phyloP scores from a whole-genome alignment of 2,113 vertebrate species.

The Callopanchax toddi region DNA sequence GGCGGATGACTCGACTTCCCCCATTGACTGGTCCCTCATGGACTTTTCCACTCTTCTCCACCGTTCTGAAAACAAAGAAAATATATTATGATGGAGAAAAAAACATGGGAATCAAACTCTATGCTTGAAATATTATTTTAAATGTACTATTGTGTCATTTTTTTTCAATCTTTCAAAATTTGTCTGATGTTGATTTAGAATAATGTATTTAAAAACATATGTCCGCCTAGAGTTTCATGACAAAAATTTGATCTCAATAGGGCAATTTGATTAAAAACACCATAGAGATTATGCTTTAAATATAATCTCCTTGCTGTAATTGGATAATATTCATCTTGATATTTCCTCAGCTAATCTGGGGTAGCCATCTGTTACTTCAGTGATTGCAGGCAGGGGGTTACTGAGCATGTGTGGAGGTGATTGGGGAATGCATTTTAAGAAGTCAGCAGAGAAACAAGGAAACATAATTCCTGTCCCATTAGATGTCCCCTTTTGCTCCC shows the following conservation, averaged over 20 bases:
- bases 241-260: conserved; percentile 49
- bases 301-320: conserved; percentile 46
- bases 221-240: conserved; percentile 23
- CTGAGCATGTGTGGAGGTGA: conserved; percentile 19
- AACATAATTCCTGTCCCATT: conserved; percentile 22
- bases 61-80: conserved; percentile 73
- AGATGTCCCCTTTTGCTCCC: not conserved
- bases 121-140: no score
- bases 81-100: conserved; percentile 14
- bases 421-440: conserved; percentile 12
- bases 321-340: conserved; percentile 72
- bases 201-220: conserved; percentile 22
- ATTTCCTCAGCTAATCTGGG: conserved; percentile 74
- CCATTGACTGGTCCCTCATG: conserved; percentile 71
- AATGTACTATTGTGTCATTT: no score
- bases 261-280: conserved; percentile 52
- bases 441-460: conserved; percentile 18
- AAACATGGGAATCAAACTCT: no score
- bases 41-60: conserved; percentile 82
- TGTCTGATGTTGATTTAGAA: conserved; percentile 1
- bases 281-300: conserved; percentile 60
- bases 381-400: conserved; percentile 21
- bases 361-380: conserved; percentile 72
- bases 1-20: conserved; percentile 76
- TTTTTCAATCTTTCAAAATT: no score